These are phyloP conservation scores for Drosophila longiperda DNA, from an alignment of 2,888 invertebrate genomes.

Conservation along the genomic window DNA sequence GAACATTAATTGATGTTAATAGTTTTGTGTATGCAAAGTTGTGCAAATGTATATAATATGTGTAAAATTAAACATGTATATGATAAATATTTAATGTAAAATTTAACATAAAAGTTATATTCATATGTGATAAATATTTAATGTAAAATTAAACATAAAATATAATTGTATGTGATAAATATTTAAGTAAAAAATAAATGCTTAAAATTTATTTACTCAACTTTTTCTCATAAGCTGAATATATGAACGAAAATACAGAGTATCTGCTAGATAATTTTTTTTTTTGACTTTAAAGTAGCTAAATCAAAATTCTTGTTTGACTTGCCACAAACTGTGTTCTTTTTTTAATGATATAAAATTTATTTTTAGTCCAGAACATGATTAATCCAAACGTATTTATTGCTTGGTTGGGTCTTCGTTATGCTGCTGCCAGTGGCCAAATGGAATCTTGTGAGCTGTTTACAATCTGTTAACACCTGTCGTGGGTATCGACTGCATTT, in stretches of 20 bases:
- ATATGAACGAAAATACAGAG: not conserved
- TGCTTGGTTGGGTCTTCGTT: slow-evolving; percentile 37
- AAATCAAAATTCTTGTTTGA: not conserved
- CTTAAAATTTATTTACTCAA: not conserved
- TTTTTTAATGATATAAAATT: not conserved
- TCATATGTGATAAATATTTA: too few relatives aligned
- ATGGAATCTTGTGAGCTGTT: slow-evolving; percentile 33
- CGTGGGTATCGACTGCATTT: slow-evolving; percentile 41
- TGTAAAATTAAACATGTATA: not conserved
- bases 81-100: not conserved
- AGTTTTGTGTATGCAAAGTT: not conserved
- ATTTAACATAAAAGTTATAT: too few relatives aligned
- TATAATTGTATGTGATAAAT: not conserved
- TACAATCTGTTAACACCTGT: slow-evolving; percentile 63
- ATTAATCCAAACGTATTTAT: slow-evolving; percentile 41
- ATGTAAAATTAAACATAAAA: not conserved
- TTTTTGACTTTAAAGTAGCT: not conserved
- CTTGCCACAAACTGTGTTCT: not conserved
- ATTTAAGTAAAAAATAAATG: not conserved
- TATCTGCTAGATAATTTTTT: not conserved
- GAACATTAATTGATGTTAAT: slow-evolving; percentile 25
- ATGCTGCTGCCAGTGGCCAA: slow-evolving; percentile 12
- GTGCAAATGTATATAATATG: not conserved
- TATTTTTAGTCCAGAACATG: slow-evolving; percentile 3
- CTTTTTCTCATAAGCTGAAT: not conserved